phyloP scores from a whole-genome alignment of 2,113 vertebrate genomes.

The Hydrolagus affinis region DNA sequence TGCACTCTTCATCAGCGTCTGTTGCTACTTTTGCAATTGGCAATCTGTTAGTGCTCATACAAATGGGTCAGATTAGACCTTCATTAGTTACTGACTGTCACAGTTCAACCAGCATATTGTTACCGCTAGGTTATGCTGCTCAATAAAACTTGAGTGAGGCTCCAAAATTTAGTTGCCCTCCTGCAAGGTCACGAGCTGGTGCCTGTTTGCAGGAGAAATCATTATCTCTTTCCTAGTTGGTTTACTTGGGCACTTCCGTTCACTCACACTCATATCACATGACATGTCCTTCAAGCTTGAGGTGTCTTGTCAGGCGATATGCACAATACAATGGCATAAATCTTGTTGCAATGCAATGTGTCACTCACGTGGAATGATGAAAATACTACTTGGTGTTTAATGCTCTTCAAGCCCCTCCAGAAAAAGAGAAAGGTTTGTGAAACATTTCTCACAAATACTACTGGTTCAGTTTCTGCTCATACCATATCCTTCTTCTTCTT shows the following conservation, averaged over 20 bases:
- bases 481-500: too few relatives aligned
- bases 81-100: slow-evolving; percentile 1
- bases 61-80: not conserved
- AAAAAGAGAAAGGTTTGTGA: too few relatives aligned
- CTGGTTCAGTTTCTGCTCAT: too few relatives aligned
- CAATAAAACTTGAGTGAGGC: not conserved
- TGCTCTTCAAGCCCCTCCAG: too few relatives aligned
- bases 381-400: too few relatives aligned
- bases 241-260: not conserved
- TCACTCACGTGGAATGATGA: too few relatives aligned
- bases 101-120: slow-evolving; percentile 4
- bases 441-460: too few relatives aligned
- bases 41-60: slow-evolving; percentile 7
- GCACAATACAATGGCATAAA: too few relatives aligned
- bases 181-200: not conserved
- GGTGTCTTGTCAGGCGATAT: too few relatives aligned
- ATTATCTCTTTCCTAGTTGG: not conserved
- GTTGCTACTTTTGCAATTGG: not conserved
- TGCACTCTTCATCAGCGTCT: not conserved
- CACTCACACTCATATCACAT: not conserved
- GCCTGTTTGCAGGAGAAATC: not conserved
- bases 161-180: not conserved
- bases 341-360: too few relatives aligned
- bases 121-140: not conserved
- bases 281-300: not conserved